Evolutionary conservation across 2,888 invertebrate genomes (phyloP), one percentile per base, ranked within the genome.

Genomic region (Trissolcus brochymenae): DNA sequence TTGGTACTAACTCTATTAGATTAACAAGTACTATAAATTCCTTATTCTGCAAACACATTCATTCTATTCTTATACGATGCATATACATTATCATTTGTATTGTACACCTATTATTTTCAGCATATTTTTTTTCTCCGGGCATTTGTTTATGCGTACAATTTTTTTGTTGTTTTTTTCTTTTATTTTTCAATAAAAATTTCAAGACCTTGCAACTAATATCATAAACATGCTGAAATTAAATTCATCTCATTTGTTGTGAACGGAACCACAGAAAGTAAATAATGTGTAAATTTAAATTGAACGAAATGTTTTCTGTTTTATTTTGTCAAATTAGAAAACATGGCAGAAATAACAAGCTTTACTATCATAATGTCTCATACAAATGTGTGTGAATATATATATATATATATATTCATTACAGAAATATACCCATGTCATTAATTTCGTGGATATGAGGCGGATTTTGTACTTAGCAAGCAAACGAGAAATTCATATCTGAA

Each of bases 1-100:
- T 76, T 72, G 57, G 62, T 66, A 72, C 66, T 76, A 76, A 67
- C 67, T 72, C 76, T 76, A 72, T 76, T 53, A 76, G 67, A 72
- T 76, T 76, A 76, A 76, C 76, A 76, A 72, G 66, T 67, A 76
- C 76, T 72, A 76, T 76, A 77, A 77, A 77, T 77, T 77, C 77
- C 64, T 68, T 77, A 77, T 77, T 73, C 68, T 73, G 72, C 77
- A 77, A 73, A 77, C 72, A 77, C 77, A 77, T 73, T 77, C 77
- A 73, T 73, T 53, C 72, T 73, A 77, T 72, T 56, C 56, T 65
- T 51, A 60, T 70, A 70, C 35, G 65, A 76, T 76, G 76, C 76
- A 65, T 76, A 76, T 76, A 70, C 76, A 76, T 77, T 68, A 68
- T 67, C 72, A 73, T 77, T 64, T 73, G 61, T 73, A 71, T 73